Evolutionary conservation across 2,888 invertebrate species (phyloP), one percentile per base, ranked within the genome.

Genomic region (Dolichopus griseipennis): DNA sequence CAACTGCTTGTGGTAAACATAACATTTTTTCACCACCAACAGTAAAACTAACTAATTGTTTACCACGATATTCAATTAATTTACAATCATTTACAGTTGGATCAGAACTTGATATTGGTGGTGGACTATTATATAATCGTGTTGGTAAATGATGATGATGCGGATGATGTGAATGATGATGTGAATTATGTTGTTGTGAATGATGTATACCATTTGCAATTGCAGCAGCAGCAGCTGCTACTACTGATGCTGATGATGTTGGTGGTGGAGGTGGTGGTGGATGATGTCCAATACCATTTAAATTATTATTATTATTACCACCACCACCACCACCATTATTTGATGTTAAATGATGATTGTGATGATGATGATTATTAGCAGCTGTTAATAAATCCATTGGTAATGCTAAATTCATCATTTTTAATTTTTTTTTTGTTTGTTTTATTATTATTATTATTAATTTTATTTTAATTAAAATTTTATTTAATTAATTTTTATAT

Each of bases 1-100:
- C 99, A 82, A 99, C 99, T 41, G 98, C 98, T 84, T 98, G 98
- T 69, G 98, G 98, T 81, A 98, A 85, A 83, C 98, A 98, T 72
- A 98, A 86, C 92, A 98, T 93, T 65, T 96, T 96, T 79, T 97
- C 93, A 69, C 93, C 94, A 81, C 92, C 91, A 76, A 99, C 96
- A 76, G 94, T 95, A 83, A 99, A 99, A 69, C 97, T 97, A 70
- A 98, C 98, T 69, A 99, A 95, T 83, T 97, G 96, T 77, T 95
- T 95, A 15, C 96, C 95, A 68, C 95, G 90, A 81, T 96, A 98
- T 81, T 97, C 97, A 74, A 97, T 96, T 81, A 97, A 84, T 82
- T 96, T 95, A 85, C 97, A 97, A 85, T 95, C 95, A 83, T 95
- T 95, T 73, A 95, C 95, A 66, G 93, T 93, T 67, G 95, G 94